Conservation (phyloP, 2,797 vertebrate species). For the Champsocephalus gunnari region DNA sequence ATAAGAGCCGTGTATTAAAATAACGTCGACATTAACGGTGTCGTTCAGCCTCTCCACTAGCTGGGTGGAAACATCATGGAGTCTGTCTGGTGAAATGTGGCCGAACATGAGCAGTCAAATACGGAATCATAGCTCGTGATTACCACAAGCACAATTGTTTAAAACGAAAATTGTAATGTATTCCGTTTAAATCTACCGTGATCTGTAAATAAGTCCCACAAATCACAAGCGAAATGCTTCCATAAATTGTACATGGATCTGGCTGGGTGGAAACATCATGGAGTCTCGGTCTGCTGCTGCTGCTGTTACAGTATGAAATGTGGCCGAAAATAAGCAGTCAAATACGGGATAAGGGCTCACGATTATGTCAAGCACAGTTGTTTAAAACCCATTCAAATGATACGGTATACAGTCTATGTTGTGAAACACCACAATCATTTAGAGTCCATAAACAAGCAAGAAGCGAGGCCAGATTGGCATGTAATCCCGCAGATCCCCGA, state of each 20-base stretch:
- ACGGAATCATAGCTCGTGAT: background rate
- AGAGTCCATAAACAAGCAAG: background rate
- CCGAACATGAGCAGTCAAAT: background rate
- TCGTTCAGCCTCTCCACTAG: background rate
- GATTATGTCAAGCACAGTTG: too few relatives aligned
- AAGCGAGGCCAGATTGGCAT: background rate
- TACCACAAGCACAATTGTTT: background rate
- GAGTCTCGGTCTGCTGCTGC: too few relatives aligned
- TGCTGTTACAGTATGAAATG: too few relatives aligned
- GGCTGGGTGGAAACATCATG: too few relatives aligned
- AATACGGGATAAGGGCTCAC: background rate
- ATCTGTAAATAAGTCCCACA: too few relatives aligned
- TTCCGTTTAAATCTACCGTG: too few relatives aligned
- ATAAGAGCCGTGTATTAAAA: too few relatives aligned
- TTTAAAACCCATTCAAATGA: background rate
- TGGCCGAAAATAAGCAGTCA: background rate
- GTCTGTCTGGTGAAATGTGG: background rate
- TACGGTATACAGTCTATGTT: too few relatives aligned
- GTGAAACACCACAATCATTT: background rate
- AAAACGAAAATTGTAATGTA: background rate
- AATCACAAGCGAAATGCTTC: too few relatives aligned
- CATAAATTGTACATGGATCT: too few relatives aligned
- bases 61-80: background rate
- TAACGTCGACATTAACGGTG: background rate
- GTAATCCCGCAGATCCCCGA: background rate